A percentile compares a stretch with the other conserved stretches of the same genome.
Evolutionary conservation across 2,797 vertebrate species (phyloP).

Genomic region (Lithobates sylvaticus): DNA sequence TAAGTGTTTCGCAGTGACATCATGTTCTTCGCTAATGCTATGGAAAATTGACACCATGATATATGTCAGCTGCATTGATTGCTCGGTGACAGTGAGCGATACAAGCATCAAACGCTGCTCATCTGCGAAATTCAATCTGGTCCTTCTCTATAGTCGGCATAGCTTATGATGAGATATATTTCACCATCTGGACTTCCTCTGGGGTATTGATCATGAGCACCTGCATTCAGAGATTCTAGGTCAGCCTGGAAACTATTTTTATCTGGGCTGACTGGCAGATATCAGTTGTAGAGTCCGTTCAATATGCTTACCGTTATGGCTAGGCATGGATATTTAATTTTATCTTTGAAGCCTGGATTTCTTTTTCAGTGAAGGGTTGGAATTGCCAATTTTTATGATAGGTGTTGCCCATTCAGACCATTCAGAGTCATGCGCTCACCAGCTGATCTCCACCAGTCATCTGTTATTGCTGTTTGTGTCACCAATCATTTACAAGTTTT

Average conservation of each 20-base stretch:
- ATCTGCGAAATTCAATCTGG: slow-evolving; percentile 9
- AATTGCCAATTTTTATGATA: too few species aligned
- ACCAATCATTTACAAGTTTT: too few species aligned
- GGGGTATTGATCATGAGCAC: slow-evolving; percentile 21
- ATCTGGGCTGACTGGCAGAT: not conserved
- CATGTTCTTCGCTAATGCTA: slow-evolving; percentile 3
- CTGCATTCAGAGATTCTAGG: not conserved
- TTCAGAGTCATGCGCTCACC: too few species aligned
- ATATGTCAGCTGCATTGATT: slow-evolving; percentile 54
- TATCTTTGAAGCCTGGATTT: too few species aligned
- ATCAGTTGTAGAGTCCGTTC: too few species aligned
- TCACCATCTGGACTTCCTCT: slow-evolving; percentile 19
- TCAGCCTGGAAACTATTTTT: not conserved
- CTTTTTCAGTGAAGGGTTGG: too few species aligned
- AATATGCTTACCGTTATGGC: too few species aligned
- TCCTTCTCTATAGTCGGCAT: not conserved
- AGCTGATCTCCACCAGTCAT: too few species aligned
- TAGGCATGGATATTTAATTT: too few species aligned
- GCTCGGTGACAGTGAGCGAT: slow-evolving; percentile 29
- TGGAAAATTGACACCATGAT: slow-evolving; percentile 26
- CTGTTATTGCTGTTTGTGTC: too few species aligned
- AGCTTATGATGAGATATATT: slow-evolving; percentile 19
- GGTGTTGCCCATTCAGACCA: too few species aligned
- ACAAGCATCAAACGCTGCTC: slow-evolving; percentile 29
- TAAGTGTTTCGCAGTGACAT: not conserved